These are phyloP conservation scores for Apodemus agrarius DNA, from an alignment of 2,797 vertebrate genomes.

Conservation along the genomic window DNA sequence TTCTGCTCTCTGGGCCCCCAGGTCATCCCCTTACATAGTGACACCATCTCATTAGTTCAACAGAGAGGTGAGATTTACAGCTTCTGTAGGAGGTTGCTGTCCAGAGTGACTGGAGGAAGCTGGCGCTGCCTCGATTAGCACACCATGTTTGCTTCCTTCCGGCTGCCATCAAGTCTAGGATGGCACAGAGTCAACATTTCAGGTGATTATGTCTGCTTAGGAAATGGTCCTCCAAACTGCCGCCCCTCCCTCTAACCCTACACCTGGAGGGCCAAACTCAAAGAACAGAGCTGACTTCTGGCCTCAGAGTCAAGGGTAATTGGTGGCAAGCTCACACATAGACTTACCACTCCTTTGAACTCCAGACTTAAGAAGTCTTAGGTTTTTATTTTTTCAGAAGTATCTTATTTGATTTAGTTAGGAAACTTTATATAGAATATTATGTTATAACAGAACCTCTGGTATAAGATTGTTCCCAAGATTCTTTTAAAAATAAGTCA, in stretches of 20 bases:
- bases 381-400: constrained; percentile 66
- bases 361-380: constrained; percentile 59
- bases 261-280: constrained; percentile 53
- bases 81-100: constrained; percentile 75
- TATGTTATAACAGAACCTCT: constrained; percentile 8
- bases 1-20: constrained; percentile 34
- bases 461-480: constrained; percentile 70
- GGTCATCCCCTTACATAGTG: constrained; percentile 61
- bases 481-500: constrained; percentile 77
- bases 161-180: constrained; percentile 76
- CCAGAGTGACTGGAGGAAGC: constrained; percentile 74
- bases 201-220: constrained; percentile 69
- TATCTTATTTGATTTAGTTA: constrained; percentile 25
- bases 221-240: constrained; percentile 74
- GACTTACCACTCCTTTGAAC: constrained; percentile 63
- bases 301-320: constrained; percentile 72
- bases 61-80: constrained; percentile 79
- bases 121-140: constrained; percentile 78
- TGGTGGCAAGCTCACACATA: constrained; percentile 26
- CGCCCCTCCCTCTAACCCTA: constrained; percentile 12
- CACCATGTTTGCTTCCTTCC: constrained; percentile 74
- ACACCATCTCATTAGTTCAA: constrained; percentile 76
- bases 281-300: constrained; percentile 63
- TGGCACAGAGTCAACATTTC: constrained; percentile 79
- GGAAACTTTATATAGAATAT: constrained; percentile 32